These are phyloP conservation scores for Aphelenchoides avenae DNA, from an alignment of 1,140 invertebrate genomes.

Conservation along the genomic window DNA sequence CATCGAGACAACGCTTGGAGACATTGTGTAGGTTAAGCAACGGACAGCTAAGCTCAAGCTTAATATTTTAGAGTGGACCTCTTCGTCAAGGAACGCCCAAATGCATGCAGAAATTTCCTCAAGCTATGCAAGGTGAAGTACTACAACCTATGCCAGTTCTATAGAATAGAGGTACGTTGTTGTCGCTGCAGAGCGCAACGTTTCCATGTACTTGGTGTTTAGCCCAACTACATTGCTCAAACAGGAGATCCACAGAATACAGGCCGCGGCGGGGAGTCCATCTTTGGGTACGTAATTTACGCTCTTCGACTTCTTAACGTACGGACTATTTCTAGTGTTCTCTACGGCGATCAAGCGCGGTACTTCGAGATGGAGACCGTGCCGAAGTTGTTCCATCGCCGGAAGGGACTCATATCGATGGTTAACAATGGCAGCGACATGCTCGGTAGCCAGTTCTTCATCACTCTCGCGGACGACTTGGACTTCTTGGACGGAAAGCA, in stretches of 20 bases:
- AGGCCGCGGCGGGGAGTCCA: slow-evolving; percentile 82
- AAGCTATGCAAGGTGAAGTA: slow-evolving; percentile 98
- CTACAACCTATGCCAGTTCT: slow-evolving; percentile 92
- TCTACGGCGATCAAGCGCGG: slow-evolving; percentile 74
- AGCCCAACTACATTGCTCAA: slow-evolving; percentile 89
- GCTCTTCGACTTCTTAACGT: neutral
- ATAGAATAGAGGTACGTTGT: slow-evolving; percentile 72
- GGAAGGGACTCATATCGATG: slow-evolving; percentile 83
- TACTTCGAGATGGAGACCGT: slow-evolving; percentile 86
- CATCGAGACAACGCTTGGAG: slow-evolving; percentile 91
- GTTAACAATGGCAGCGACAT: slow-evolving; percentile 87
- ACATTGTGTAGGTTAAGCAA: too few species aligned
- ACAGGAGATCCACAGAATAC: slow-evolving; percentile 90
- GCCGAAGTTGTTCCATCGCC: slow-evolving; percentile 84
- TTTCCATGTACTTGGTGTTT: slow-evolving; percentile 33
- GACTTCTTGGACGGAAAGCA: slow-evolving; percentile 87
- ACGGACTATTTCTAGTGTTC: slow-evolving; percentile 26
- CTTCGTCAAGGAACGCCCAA: slow-evolving; percentile 78
- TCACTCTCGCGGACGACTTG: slow-evolving; percentile 81
- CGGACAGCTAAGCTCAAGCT: too few species aligned
- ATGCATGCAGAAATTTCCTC: slow-evolving; percentile 85
- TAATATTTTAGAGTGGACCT: too few species aligned
- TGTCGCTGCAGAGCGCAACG: slow-evolving; percentile 8
- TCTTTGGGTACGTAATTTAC: slow-evolving; percentile 61
- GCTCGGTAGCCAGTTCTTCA: slow-evolving; percentile 89